These are phyloP conservation scores for Peromyscus aztecus DNA, from an alignment of 2,797 vertebrate species.

Conservation along the genomic window DNA sequence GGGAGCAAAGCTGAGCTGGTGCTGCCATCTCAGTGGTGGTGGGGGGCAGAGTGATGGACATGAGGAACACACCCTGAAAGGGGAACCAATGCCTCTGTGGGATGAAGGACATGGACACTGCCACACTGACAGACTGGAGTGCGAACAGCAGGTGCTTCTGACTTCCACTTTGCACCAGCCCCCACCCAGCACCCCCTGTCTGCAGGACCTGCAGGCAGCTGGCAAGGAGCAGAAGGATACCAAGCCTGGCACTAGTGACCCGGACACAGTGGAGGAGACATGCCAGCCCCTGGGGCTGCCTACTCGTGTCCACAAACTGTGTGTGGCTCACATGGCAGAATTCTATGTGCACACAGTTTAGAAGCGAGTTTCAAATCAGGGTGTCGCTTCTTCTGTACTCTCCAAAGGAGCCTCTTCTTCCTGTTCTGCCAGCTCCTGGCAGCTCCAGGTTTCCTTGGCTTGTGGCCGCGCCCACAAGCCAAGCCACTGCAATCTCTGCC, in stretches of 20 bases:
- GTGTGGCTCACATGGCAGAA: neutral
- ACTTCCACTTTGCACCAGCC: neutral
- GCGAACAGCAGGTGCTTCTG: neutral
- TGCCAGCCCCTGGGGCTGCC: neutral
- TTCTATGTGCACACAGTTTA: neutral
- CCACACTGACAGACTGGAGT: neutral
- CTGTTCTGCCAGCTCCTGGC: neutral
- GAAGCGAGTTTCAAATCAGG: neutral
- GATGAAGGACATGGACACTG: neutral
- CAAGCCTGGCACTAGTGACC: neutral
- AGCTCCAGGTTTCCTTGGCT: neutral
- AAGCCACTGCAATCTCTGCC: neutral
- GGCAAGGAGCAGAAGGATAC: neutral
- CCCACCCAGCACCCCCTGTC: neutral
- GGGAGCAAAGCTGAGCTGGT: neutral
- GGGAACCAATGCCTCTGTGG: neutral
- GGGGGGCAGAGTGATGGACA: neutral
- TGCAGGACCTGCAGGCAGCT: neutral
- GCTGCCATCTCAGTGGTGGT: neutral
- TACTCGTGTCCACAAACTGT: neutral
- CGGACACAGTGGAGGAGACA: neutral
- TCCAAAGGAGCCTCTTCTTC: neutral
- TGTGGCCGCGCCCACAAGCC: neutral
- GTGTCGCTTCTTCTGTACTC: neutral
- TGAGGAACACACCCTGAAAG: neutral